These are phyloP conservation scores for Macrobrachium nipponense DNA, from an alignment of 1,140 invertebrate species.

Conservation along the genomic window DNA sequence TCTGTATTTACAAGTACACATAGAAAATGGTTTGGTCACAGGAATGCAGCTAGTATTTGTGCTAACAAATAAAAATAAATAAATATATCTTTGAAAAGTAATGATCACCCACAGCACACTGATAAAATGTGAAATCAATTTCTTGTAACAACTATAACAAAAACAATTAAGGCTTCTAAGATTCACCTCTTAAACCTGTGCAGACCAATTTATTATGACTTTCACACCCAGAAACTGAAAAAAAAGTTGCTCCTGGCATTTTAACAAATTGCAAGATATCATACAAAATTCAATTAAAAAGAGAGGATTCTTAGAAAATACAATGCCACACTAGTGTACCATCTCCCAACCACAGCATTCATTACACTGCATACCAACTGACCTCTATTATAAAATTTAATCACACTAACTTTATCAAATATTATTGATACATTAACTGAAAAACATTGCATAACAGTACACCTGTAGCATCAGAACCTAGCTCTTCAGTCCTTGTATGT, in stretches of 20 bases:
- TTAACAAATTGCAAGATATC: too few relatives aligned
- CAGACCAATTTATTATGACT: conserved; percentile 6
- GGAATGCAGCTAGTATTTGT: conserved; percentile 35
- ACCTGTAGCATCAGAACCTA: too few relatives aligned
- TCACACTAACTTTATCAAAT: too few relatives aligned
- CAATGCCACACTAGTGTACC: too few relatives aligned
- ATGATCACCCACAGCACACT: conserved; percentile 12
- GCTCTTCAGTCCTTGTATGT: too few relatives aligned
- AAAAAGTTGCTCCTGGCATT: not conserved
- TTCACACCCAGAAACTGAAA: not conserved
- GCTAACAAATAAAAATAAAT: conserved; percentile 18
- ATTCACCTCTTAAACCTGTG: conserved; percentile 8
- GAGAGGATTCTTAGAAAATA: too few relatives aligned
- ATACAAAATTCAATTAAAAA: too few relatives aligned
- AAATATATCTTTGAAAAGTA: conserved; percentile 18
- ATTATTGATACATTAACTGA: too few relatives aligned
- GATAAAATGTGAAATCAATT: not conserved
- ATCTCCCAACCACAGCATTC: too few relatives aligned
- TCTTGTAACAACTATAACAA: conserved; percentile 19
- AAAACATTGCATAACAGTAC: too few relatives aligned
- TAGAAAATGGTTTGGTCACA: conserved; percentile 12
- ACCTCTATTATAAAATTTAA: too few relatives aligned
- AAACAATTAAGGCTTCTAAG: not conserved
- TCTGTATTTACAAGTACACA: conserved; percentile 20
- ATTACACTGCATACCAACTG: too few relatives aligned